phyloP scores from a whole-genome alignment of 2,797 vertebrate species.

The Falco novaeseelandiae region DNA sequence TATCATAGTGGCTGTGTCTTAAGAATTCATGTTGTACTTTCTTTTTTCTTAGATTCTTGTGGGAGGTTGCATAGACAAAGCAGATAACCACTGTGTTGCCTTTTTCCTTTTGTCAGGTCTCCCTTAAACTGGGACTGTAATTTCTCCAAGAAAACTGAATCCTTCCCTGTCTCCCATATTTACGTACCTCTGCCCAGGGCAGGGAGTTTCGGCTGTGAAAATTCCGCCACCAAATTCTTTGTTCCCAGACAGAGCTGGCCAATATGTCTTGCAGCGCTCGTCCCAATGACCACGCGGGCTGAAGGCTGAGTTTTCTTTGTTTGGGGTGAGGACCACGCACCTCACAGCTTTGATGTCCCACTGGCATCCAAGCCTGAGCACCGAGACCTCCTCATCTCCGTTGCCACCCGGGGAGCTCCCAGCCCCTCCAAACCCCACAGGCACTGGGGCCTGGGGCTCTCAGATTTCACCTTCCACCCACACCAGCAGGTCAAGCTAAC shows the following conservation, averaged over 20 bases:
- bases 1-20: background rate
- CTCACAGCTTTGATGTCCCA: background rate
- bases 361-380: background rate
- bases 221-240: background rate
- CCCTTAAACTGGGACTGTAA: background rate
- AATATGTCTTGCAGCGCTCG: accelerated
- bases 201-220: background rate
- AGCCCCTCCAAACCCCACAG: background rate
- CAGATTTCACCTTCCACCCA: background rate
- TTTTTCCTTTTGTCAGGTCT: background rate
- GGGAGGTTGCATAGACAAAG: background rate
- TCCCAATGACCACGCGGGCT: background rate
- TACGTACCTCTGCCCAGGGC: background rate
- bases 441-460: background rate
- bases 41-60: background rate
- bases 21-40: background rate
- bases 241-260: background rate
- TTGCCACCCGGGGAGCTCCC: accelerated
- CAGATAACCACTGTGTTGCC: background rate
- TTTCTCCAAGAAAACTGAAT: background rate
- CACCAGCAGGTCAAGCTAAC: background rate
- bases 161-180: background rate
- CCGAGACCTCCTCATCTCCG: background rate
- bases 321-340: accelerated
- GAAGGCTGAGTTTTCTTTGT: background rate